These are phyloP conservation scores for Forbesichthys agassizii DNA, from an alignment of 2,113 vertebrate species.

Conservation along the genomic window DNA sequence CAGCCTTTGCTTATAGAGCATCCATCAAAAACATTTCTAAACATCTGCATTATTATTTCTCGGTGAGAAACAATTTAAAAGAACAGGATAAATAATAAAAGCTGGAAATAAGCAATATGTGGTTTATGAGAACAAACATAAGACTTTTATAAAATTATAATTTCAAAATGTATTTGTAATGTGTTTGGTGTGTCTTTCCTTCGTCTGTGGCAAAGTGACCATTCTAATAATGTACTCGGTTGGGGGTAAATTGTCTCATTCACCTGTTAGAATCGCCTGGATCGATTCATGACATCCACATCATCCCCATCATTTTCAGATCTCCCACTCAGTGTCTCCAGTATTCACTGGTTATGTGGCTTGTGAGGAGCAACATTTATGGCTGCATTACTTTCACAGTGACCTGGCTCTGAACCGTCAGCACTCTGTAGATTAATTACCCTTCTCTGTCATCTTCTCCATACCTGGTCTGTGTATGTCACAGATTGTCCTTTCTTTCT, in stretches of 20 bases:
- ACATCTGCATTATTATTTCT: too few relatives aligned
- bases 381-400: conserved; percentile 34
- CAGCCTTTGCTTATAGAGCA: too few relatives aligned
- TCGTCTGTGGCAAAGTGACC: conserved; percentile 22
- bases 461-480: conserved; percentile 13
- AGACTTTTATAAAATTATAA: neutral
- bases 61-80: too few relatives aligned
- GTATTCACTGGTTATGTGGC: conserved; percentile 32
- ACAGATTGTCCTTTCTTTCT: conserved; percentile 7
- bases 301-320: conserved; percentile 37
- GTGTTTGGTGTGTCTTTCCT: conserved; percentile 35
- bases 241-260: conserved; percentile 30
- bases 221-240: conserved; percentile 25
- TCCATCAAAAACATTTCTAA: too few relatives aligned
- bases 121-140: conserved; percentile 5
- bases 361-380: conserved; percentile 57
- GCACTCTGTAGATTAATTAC: conserved; percentile 58
- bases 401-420: conserved; percentile 56
- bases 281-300: conserved; percentile 59
- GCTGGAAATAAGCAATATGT: conserved; percentile 8
- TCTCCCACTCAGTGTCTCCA: conserved; percentile 24
- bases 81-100: too few relatives aligned
- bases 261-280: conserved; percentile 39
- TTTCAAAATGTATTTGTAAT: conserved; percentile 15
- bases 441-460: conserved; percentile 22